Evolutionary conservation across 2,113 vertebrate species (phyloP), one percentile per base, ranked within the genome.

Genomic region (Azemiops feae): DNA sequence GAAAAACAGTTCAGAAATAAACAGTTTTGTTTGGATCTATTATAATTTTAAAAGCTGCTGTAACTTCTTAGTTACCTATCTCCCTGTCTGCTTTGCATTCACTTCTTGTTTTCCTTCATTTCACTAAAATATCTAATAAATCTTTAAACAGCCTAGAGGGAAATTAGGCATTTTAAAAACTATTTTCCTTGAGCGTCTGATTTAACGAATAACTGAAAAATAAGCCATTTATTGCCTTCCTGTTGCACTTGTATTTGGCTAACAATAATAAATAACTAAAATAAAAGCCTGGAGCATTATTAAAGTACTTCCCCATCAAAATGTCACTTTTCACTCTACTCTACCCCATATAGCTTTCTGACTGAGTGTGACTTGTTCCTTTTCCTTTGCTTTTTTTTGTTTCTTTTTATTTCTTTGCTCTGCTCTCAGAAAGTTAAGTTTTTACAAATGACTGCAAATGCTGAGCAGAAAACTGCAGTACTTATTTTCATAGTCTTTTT

Each of bases 51-150:
- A 91, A 55, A 57, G 23, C 22, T 74, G n/a, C 74, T 47, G 6
- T 87, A n/a, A 10, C 50, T 58, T 57, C 39, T 34, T 45, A 57
- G 12, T 22, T 89, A 3, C 0, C 0, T 16, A 60, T 5, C 9
- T 14, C 45, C n/a, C n/a, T 92, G 1, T 12, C 18, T 93, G n/a
- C 27, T 89, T 39, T 87, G 53, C 0, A 12, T 90, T 92, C 93
- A 50, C 12, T 2, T 93, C 88, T 91, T 23, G 11, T 39, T 91
- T 91, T 85, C 34, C 43, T 43, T 9, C 16, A 30, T 91, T 86
- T 86, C 74, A 47, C 34, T 45, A 53, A 34, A n/a, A 43, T 0
- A 0, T 25, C 23, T 2, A 92, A 45, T 87, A 2, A 22, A 81
- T 39, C 74, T 81, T 81, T 23, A 43, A 12, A n/a, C 39, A 64